Conservation (phyloP, 2,113 vertebrate genomes). For the Gymnorhina tibicen region DNA sequence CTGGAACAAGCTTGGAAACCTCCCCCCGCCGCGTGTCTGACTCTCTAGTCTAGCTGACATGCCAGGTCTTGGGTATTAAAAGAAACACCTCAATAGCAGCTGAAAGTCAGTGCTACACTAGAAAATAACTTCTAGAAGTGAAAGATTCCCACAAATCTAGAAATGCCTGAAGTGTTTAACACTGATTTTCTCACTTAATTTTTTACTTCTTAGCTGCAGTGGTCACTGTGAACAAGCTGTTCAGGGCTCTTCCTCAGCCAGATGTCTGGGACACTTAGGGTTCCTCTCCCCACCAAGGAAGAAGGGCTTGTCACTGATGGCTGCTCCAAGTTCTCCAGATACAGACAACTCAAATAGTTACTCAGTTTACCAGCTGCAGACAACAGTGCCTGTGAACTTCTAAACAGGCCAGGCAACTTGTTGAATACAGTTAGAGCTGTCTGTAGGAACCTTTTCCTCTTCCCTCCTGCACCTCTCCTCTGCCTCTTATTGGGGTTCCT, state of each 20-base stretch:
- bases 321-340: not conserved
- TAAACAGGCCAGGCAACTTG: not conserved
- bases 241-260: not conserved
- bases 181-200: not conserved
- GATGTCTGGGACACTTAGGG: not conserved
- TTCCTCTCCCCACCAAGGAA: not conserved
- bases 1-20: not conserved
- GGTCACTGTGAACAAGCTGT: not conserved
- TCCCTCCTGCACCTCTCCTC: not conserved
- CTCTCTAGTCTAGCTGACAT: not conserved
- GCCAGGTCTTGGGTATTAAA: not conserved
- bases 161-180: not conserved
- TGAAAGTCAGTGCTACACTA: not conserved
- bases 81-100: not conserved
- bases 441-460: not conserved
- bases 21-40: not conserved
- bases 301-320: not conserved
- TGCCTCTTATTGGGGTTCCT: not conserved
- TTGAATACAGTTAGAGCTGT: not conserved
- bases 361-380: not conserved
- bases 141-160: not conserved
- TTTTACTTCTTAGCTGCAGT: not conserved
- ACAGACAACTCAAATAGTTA: fast-evolving
- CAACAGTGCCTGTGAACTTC: not conserved
- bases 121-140: not conserved